phyloP scores from a whole-genome alignment of 2,888 invertebrate genomes.

The Spatulosminthurus flaviceps region DNA sequence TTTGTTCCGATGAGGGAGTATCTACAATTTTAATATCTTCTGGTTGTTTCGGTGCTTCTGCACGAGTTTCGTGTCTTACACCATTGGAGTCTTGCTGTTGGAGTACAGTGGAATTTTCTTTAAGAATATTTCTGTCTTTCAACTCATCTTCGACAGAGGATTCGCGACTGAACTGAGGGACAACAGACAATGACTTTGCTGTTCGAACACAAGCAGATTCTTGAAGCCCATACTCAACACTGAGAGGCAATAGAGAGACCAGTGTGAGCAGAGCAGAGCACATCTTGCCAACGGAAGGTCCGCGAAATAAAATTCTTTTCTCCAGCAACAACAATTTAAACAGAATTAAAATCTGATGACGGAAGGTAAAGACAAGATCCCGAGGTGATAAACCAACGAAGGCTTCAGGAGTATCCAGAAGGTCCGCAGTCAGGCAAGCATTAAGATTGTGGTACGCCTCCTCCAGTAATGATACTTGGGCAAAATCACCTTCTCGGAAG shows the following conservation, averaged over 20 bases:
- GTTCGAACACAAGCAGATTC: conserved; percentile 82
- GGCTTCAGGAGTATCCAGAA: conserved; percentile 70
- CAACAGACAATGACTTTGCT: conserved; percentile 77
- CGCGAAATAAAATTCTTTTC: conserved; percentile 88
- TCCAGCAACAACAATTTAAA: conserved; percentile 93
- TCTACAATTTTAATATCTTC: no score
- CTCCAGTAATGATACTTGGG: conserved; percentile 84
- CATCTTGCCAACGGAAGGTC: conserved; percentile 89
- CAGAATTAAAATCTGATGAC: conserved; percentile 88
- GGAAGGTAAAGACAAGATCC: conserved; percentile 83
- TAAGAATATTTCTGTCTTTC: not conserved
- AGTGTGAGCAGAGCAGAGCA: conserved; percentile 88
- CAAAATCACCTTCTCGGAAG: conserved; percentile 94
- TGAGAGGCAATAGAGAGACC: conserved; percentile 87
- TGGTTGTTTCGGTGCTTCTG: no score
- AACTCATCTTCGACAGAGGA: not conserved
- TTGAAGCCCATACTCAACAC: conserved; percentile 84
- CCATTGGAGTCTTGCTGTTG: no score
- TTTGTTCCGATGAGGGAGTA: no score
- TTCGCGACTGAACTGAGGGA: conserved; percentile 72
- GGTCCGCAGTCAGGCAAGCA: conserved; percentile 75
- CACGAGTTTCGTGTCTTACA: no score
- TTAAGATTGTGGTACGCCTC: conserved; percentile 93
- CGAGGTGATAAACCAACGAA: conserved; percentile 81
- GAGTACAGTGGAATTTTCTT: not conserved